These are phyloP conservation scores for Coregonus sp. DNA, from an alignment of 2,797 vertebrate genomes.

Conservation along the genomic window DNA sequence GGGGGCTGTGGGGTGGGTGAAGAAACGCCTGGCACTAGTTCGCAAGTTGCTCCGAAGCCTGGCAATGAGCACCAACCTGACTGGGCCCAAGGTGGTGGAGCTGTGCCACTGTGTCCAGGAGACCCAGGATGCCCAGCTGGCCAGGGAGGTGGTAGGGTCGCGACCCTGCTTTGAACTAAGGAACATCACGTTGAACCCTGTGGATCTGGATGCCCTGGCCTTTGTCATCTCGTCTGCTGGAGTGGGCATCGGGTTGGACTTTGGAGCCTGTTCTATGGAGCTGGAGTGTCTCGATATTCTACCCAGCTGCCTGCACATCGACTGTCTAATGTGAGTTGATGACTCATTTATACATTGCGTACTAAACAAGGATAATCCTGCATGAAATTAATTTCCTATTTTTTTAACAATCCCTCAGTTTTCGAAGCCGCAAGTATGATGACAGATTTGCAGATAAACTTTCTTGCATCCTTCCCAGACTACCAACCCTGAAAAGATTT, in stretches of 20 bases:
- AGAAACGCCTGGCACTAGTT: slow-evolving; percentile 73
- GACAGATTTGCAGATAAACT: slow-evolving; percentile 85
- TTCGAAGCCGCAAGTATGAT: slow-evolving; percentile 83
- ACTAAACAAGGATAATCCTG: not conserved
- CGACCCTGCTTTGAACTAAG: slow-evolving; percentile 79
- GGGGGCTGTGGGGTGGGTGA: slow-evolving; percentile 61
- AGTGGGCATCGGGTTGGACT: slow-evolving; percentile 73
- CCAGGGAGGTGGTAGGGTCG: slow-evolving; percentile 59
- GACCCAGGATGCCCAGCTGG: slow-evolving; percentile 77
- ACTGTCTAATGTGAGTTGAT: slow-evolving; percentile 79
- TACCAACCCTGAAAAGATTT: slow-evolving; percentile 76
- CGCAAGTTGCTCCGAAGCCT: slow-evolving; percentile 69
- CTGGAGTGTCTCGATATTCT: slow-evolving; percentile 79
- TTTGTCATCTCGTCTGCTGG: slow-evolving; percentile 75
- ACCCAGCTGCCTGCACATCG: slow-evolving; percentile 74
- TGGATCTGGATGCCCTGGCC: slow-evolving; percentile 81
- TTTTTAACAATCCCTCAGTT: slow-evolving; percentile 65
- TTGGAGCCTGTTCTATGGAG: slow-evolving; percentile 85
- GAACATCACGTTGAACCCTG: slow-evolving; percentile 79
- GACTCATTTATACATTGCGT: not conserved
- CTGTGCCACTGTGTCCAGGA: slow-evolving; percentile 85
- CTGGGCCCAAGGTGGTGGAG: slow-evolving; percentile 86
- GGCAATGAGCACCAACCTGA: slow-evolving; percentile 71
- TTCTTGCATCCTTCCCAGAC: slow-evolving; percentile 71
- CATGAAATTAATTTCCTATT: not conserved